Evolutionary conservation across 30 jellyfish, hydroid and myxozoan genomes (phyloP).

Genomic region (Cassiopea xamachana): DNA sequence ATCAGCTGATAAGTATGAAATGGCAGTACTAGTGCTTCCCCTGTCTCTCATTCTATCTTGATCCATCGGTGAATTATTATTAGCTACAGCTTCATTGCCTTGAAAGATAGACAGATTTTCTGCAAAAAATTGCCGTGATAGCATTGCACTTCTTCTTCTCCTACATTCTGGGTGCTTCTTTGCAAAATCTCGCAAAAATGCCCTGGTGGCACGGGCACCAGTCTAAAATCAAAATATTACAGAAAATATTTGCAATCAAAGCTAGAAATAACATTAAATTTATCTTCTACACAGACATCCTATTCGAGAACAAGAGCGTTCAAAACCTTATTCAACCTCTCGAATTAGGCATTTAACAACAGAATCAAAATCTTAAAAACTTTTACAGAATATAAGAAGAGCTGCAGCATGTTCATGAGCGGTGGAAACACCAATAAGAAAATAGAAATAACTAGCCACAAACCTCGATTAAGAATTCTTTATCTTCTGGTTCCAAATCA

Average conservation of each 20-base stretch:
- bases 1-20: slow-evolving; percentile 35
- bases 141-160: slow-evolving; percentile 94
- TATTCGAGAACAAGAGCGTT: neutral
- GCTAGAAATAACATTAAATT: too few relatives aligned
- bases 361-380: too few relatives aligned
- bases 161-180: slow-evolving; percentile 95
- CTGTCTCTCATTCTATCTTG: slow-evolving; percentile 4
- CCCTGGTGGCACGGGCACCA: slow-evolving; percentile 97
- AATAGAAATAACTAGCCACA: neutral
- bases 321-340: too few relatives aligned
- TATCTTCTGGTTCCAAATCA: slow-evolving; percentile 92
- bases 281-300: neutral
- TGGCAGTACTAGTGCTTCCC: slow-evolving; percentile 53
- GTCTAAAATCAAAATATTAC: slow-evolving; percentile 65
- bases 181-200: slow-evolving; percentile 92
- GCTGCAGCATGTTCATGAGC: neutral
- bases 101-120: slow-evolving; percentile 1
- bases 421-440: neutral
- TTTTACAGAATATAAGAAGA: neutral
- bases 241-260: neutral
- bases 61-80: slow-evolving; percentile 9
- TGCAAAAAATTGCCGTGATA: slow-evolving; percentile 80
- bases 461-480: slow-evolving; percentile 93
- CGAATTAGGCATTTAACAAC: too few relatives aligned
- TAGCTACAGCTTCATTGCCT: slow-evolving; percentile 2